Evolutionary conservation across 2,113 vertebrate genomes (phyloP).

Genomic region (Apteryx mantelli): DNA sequence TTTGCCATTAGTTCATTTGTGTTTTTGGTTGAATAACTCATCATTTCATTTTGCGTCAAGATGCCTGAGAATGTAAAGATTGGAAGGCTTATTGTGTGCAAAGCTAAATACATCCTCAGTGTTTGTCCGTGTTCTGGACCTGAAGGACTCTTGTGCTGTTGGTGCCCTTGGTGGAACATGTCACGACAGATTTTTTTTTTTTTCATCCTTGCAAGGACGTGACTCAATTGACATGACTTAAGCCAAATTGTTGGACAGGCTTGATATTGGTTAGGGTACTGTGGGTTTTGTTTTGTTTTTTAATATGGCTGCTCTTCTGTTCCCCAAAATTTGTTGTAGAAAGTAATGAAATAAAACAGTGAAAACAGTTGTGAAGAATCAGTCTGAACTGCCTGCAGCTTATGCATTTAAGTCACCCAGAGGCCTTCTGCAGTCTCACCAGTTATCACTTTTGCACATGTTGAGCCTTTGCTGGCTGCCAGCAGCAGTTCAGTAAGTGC

Average conservation of each 20-base stretch:
- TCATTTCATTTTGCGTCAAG: not conserved
- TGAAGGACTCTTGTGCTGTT: not conserved
- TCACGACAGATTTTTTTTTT: not conserved
- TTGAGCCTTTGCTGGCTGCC: slow-evolving; percentile 55
- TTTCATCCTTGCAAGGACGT: not conserved
- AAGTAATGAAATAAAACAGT: slow-evolving; percentile 27
- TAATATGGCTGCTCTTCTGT: not conserved
- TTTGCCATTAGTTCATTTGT: not conserved
- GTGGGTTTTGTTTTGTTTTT: not conserved
- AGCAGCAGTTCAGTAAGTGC: slow-evolving; percentile 58
- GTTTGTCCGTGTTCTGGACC: not conserved
- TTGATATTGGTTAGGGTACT: not conserved
- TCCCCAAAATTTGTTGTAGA: not conserved
- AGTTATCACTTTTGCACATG: slow-evolving; percentile 63
- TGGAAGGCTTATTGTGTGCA: not conserved
- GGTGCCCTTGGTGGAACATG: not conserved
- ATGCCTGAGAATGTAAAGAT: not conserved
- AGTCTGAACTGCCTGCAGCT: slow-evolving; percentile 22
- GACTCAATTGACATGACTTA: too few species aligned
- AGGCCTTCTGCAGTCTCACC: slow-evolving; percentile 52
- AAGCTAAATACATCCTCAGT: not conserved
- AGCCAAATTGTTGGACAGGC: not conserved
- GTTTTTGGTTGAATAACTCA: not conserved
- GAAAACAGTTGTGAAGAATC: not conserved
- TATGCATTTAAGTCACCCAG: slow-evolving; percentile 41